A percentile compares a stretch with the other conserved stretches of the same genome.
Conservation (phyloP, 2,113 vertebrate genomes). For the Tauraco erythrolophus region DNA sequence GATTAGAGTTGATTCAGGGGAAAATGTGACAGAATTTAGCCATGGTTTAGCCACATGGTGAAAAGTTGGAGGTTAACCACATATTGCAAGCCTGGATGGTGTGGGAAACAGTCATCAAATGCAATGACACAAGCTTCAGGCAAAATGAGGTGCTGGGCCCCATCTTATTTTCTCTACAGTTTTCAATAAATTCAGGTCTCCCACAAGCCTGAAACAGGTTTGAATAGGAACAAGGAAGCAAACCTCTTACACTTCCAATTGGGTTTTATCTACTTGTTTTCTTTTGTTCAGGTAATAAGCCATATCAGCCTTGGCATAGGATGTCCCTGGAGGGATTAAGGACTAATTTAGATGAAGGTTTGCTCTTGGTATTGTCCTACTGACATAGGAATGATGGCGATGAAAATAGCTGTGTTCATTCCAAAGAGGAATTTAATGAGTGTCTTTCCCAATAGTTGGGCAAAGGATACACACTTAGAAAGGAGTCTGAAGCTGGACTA, state of each 20-base stretch:
- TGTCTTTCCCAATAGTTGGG: background rate
- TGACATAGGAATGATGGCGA: background rate
- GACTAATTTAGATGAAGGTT: background rate
- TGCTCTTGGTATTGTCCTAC: background rate
- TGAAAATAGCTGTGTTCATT: background rate
- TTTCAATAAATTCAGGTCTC: background rate
- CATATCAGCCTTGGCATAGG: background rate
- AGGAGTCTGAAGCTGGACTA: background rate
- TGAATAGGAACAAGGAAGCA: background rate
- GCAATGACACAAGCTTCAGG: background rate
- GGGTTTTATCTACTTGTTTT: background rate
- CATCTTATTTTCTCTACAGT: background rate
- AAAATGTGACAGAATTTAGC: background rate
- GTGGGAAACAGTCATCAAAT: background rate
- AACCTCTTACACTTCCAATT: background rate
- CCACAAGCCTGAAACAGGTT: background rate
- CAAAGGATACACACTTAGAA: background rate
- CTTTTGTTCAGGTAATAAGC: background rate
- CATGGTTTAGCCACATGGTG: background rate
- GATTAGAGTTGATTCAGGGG: background rate
- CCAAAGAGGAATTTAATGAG: rapidly evolving
- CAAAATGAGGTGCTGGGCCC: background rate
- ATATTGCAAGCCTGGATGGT: rapidly evolving
- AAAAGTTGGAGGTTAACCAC: background rate
- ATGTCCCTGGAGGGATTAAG: background rate